These are phyloP conservation scores for Dipodomys spectabilis DNA, from an alignment of 2,113 vertebrate species.

Conservation along the genomic window DNA sequence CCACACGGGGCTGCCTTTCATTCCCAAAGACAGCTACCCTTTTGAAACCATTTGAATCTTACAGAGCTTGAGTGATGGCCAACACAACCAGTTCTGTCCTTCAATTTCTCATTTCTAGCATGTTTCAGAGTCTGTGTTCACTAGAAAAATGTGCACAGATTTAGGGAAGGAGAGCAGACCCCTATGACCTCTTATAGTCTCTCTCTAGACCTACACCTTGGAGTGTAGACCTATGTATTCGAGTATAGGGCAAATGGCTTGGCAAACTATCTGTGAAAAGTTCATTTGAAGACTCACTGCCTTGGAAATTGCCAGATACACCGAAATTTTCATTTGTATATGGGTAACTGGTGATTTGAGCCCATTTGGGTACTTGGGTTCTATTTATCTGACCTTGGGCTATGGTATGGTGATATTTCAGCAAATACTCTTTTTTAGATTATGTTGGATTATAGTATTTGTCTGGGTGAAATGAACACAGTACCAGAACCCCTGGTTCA, in stretches of 20 bases:
- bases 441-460: not conserved
- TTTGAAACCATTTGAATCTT: slow-evolving; percentile 30
- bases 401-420: not conserved
- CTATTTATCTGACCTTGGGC: not conserved
- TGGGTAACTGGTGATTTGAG: slow-evolving; percentile 12
- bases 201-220: slow-evolving; percentile 23
- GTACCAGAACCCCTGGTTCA: not conserved
- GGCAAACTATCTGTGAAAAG: slow-evolving; percentile 58
- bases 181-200: slow-evolving; percentile 15
- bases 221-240: not conserved
- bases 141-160: slow-evolving; percentile 39
- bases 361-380: not conserved
- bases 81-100: not conserved
- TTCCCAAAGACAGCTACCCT: not conserved
- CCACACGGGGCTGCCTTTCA: not conserved
- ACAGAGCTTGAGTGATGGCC: slow-evolving; percentile 25
- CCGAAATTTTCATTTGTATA: slow-evolving; percentile 31
- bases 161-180: slow-evolving; percentile 28
- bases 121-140: slow-evolving; percentile 49
- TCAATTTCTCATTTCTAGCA: slow-evolving; percentile 54
- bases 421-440: not conserved
- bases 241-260: not conserved
- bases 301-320: slow-evolving; percentile 49
- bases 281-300: slow-evolving; percentile 57
- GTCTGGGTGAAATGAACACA: not conserved